Conservation (phyloP, 2,797 vertebrate genomes). For the Gouania willdenowi region DNA sequence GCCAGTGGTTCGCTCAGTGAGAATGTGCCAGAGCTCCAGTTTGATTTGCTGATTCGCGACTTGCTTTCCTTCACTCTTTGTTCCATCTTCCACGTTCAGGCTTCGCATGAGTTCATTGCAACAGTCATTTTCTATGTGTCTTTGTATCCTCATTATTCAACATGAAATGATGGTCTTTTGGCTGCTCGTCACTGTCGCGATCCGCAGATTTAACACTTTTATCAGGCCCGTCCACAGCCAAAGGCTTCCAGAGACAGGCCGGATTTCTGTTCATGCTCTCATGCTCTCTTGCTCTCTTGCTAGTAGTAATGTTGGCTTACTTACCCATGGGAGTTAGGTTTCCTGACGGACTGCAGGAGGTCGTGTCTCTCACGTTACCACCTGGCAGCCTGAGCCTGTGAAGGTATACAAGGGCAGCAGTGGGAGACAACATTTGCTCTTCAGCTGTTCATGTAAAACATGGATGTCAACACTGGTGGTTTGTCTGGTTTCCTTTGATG, state of each 20-base stretch:
- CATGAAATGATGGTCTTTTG: neutral
- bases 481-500: too few relatives aligned
- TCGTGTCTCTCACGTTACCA: constrained; percentile 56
- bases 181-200: neutral
- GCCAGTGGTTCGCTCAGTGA: constrained; percentile 11
- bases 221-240: constrained; percentile 5
- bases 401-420: neutral
- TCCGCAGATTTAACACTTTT: neutral
- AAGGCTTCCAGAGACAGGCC: constrained; percentile 6
- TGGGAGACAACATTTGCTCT: neutral
- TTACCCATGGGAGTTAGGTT: constrained; percentile 57
- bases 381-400: constrained; percentile 14
- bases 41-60: too few relatives aligned
- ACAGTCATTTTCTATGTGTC: constrained; percentile 11
- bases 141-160: neutral
- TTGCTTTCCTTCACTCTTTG: constrained; percentile 1
- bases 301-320: too few relatives aligned
- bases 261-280: constrained; percentile 29
- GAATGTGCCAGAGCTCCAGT: constrained; percentile 10
- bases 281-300: constrained; percentile 27
- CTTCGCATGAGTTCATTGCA: constrained; percentile 24
- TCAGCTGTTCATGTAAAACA: neutral
- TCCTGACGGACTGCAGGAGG: constrained; percentile 32
- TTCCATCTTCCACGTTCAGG: constrained; percentile 1
- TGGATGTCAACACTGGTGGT: too few relatives aligned